Evolutionary conservation across 92 coral and sea anemone species (phyloP), one percentile per base, ranked within the genome.

Genomic region (Zoanthus sansibaricus): DNA sequence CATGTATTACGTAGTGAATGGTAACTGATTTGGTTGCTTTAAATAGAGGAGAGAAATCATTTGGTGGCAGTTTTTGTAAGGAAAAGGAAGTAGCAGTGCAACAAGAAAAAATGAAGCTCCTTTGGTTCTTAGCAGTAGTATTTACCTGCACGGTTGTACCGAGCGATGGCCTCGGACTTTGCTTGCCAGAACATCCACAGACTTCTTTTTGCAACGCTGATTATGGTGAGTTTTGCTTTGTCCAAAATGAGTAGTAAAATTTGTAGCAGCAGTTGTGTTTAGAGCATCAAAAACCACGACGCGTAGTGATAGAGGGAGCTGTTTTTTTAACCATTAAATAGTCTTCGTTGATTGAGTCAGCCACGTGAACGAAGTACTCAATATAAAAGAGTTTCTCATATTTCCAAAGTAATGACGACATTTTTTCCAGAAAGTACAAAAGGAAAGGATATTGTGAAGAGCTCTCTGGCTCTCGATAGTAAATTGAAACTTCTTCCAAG

Each of bases 151-250:
- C 52, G 16, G 67, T 68, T 12, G 54, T 72, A 17, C 69, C 30
- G 70, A 66, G 42, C 32, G 86, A 76, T 31, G 84, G 62, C 7
- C 9, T 18, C 21, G 20, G 69, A 8, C 72, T 76, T 5, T 75
- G 83, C 61, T 73, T 69, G 3, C 87, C 90, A 5, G 88, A 85
- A 16, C 94, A 91, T 73, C 94, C 94, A 54, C 94, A 91, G 83
- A 78, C 89, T 37, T 76, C 79, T 30, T 91, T 91, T 58, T 91
- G 94, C 42, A 79, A 82, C 68, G 94, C 94, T 7, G 87, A 91
- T 46, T 91, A 83, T 51, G 94, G 94, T 91, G 76, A 86, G 94
- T 17, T 72, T 20, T 48, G 45, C 46, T 48, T 25, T 71, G 42
- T 30, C 14, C 48, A 10, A 48, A n/a, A 18, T 74, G 4, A 59